Evolutionary conservation across 64 coral and sea anemone genomes (phyloP), one percentile per base, ranked within the genome.

Genomic region (Stichodactyla helianthus): DNA sequence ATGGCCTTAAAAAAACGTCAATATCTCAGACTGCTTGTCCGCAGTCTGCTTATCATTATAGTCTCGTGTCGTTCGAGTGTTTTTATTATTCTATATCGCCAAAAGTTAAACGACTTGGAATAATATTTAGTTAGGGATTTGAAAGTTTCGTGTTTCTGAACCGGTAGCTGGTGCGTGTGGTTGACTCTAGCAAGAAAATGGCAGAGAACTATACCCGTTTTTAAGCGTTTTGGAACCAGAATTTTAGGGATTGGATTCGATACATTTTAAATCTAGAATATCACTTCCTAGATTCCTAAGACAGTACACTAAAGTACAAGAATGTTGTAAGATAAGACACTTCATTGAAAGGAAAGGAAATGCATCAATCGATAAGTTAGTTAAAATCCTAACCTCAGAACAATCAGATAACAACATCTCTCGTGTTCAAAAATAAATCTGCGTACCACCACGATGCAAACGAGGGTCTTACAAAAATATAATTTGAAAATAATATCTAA

Each of bases 41-140:
- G 8, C 51, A 81, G 54, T 81, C 78, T 81, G 78, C 16, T 81
- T 81, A 81, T 81, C 78, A 20, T 81, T 80, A 3, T 44, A 44
- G 10, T 6, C 12, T 74, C 68, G 12, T 35, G 68, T 74, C 23
- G 20, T 74, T 31, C 27, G 25, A 9, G 0, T 74, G 68, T 74
- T 74, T 74, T 74, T 74, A 74, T 74, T 74, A 74, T 74, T 74
- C 5, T 74, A 27, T 26, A 8, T 74, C 68, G 68, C 27, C 23
- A 74, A 74, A 74, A 74, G 68, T 11, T 74, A 74, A 74, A 74
- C 68, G 68, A 74, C 68, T 74, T 74, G 68, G 12, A 74, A 74
- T 28, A 74, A 74, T 74, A 74, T 74, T 74, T 74, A 23, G 1
- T 74, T 31, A 74, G 26, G 22, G 26, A 5, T 74, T 68, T 74